Conservation (phyloP, 1,140 invertebrate genomes). For the Solenopsis fugax region DNA sequence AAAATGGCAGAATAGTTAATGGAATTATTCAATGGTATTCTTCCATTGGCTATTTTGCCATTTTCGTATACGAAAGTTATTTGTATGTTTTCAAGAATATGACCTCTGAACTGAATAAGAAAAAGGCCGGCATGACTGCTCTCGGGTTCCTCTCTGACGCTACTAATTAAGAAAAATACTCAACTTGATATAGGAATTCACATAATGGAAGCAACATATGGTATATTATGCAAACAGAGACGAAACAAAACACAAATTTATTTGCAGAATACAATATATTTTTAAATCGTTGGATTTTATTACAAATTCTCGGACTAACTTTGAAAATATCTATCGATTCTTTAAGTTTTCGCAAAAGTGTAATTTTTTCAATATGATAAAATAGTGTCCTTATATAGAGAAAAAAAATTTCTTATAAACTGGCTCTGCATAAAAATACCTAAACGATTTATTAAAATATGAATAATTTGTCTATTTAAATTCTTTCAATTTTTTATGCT, state of each 20-base stretch:
- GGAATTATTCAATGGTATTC: too few species aligned
- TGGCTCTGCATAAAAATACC: neutral
- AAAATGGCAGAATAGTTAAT: too few species aligned
- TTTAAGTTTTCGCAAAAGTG: neutral
- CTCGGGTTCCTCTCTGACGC: too few species aligned
- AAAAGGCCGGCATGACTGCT: too few species aligned
- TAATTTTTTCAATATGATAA: slow-evolving; percentile 9
- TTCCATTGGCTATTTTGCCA: too few species aligned
- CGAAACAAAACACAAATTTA: slow-evolving; percentile 34
- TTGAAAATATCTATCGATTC: slow-evolving; percentile 26
- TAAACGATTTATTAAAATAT: slow-evolving; percentile 23
- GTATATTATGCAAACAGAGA: neutral
- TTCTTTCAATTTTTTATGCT: neutral
- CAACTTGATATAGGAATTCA: neutral
- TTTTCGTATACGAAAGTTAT: too few species aligned
- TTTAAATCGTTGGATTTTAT: slow-evolving; percentile 10
- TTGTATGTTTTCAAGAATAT: too few species aligned
- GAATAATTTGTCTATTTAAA: slow-evolving; percentile 7
- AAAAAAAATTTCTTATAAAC: neutral
- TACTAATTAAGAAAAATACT: neutral
- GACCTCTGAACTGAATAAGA: too few species aligned
- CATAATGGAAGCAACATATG: neutral
- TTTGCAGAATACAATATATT: slow-evolving; percentile 17
- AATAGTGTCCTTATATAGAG: slow-evolving; percentile 7
- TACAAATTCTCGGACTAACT: slow-evolving; percentile 6